Evolutionary conservation across 2,113 vertebrate genomes (phyloP).

Genomic region (Seriola rivoliana): DNA sequence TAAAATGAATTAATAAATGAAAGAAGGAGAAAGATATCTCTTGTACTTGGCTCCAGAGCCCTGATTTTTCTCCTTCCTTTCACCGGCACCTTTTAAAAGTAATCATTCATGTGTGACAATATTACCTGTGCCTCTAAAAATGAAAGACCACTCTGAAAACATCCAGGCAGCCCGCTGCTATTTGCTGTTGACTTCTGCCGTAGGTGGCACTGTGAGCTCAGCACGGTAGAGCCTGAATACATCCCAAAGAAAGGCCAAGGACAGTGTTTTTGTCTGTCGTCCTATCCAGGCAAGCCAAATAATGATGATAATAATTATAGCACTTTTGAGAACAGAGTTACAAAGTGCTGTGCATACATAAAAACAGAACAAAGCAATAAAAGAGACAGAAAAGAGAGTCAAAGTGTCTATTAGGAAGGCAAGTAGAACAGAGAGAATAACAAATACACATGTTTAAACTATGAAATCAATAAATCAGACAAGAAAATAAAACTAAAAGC

Average conservation of each 20-base stretch:
- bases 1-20: slow-evolving; percentile 33
- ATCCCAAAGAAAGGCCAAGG: background rate
- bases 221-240: background rate
- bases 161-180: background rate
- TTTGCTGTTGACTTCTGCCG: background rate
- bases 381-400: no score
- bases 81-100: slow-evolving; percentile 4
- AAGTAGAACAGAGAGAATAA: no score
- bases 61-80: slow-evolving; percentile 37
- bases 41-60: slow-evolving; percentile 5
- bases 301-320: background rate
- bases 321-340: no score
- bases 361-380: no score
- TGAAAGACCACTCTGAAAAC: slow-evolving; percentile 23
- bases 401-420: no score
- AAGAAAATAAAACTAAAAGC: no score
- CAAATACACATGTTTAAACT: no score
- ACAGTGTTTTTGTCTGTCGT: background rate
- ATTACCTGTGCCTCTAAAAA: slow-evolving; percentile 25
- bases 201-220: background rate
- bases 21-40: background rate
- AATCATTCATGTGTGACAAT: slow-evolving; percentile 41
- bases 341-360: no score
- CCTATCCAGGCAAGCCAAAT: background rate
- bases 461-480: no score